These are phyloP conservation scores for Polypedilum vanderplanki DNA, from an alignment of 1,140 invertebrate species.

Conservation along the genomic window DNA sequence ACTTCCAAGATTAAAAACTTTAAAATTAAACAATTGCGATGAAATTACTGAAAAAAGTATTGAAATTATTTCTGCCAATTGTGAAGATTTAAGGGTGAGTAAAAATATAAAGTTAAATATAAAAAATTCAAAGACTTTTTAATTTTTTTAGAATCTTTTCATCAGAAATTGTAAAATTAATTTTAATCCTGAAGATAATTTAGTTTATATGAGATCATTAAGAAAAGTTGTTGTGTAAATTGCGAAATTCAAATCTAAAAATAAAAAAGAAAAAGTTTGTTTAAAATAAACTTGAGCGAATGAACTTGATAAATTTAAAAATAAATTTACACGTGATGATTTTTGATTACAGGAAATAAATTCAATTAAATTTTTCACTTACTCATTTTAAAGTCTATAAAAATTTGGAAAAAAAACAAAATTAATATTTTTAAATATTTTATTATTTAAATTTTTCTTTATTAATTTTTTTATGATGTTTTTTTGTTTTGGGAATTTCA, in stretches of 20 bases:
- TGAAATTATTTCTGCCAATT: neutral
- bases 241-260: neutral
- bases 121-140: neutral
- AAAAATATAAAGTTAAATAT: neutral
- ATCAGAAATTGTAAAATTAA: neutral
- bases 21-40: slow-evolving; percentile 1
- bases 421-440: no score
- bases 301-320: neutral
- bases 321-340: no score
- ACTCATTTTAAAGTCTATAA: no score
- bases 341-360: no score
- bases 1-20: neutral
- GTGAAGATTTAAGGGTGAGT: slow-evolving; percentile 1
- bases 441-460: no score
- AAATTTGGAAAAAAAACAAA: no score
- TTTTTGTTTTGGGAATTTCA: no score
- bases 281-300: neutral
- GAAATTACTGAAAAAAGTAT: neutral
- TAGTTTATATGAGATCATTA: neutral
- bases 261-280: neutral
- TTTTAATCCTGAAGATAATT: neutral
- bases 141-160: slow-evolving; percentile 17
- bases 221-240: slow-evolving; percentile 2
- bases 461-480: no score
- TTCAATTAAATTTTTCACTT: no score